Evolutionary conservation across 2,113 vertebrate species (phyloP).

Genomic region (Sapayoa aenigma): DNA sequence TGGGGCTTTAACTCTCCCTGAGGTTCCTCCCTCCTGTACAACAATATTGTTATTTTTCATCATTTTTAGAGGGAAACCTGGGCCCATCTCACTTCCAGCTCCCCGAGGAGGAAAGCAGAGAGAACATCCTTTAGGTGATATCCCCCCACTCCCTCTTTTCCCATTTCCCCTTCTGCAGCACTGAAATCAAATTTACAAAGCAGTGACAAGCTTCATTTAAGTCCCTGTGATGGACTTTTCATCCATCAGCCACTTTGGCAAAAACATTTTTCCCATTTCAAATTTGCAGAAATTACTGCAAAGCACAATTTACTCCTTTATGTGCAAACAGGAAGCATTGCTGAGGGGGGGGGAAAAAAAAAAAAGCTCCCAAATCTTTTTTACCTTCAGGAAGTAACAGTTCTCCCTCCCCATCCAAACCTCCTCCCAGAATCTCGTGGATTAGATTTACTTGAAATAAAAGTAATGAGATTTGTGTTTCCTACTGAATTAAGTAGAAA

Average conservation of each 20-base stretch:
- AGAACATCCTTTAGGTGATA: accelerated
- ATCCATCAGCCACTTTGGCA: not conserved
- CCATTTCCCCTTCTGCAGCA: not conserved
- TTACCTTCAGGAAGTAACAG: not conserved
- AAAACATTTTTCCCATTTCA: not conserved
- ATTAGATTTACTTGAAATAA: not conserved
- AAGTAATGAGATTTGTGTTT: slow-evolving; percentile 19
- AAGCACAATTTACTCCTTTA: not conserved
- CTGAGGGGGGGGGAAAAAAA: not conserved
- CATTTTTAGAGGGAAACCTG: not conserved
- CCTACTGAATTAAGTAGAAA: slow-evolving; percentile 19
- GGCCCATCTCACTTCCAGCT: accelerated
- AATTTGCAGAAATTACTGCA: not conserved
- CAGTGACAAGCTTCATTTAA: not conserved
- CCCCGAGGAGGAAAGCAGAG: not conserved
- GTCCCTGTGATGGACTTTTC: not conserved
- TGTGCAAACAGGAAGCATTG: not conserved
- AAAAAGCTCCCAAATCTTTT: not conserved
- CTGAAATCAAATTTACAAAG: not conserved
- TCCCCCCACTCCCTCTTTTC: not conserved
- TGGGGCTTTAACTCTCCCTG: not conserved
- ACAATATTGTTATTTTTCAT: accelerated
- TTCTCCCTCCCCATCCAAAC: not conserved
- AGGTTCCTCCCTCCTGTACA: not conserved
- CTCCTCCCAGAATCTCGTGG: not conserved